Evolutionary conservation across 2,888 invertebrate genomes (phyloP), one percentile per base, ranked within the genome.

Genomic region (Xylota sylvarum): DNA sequence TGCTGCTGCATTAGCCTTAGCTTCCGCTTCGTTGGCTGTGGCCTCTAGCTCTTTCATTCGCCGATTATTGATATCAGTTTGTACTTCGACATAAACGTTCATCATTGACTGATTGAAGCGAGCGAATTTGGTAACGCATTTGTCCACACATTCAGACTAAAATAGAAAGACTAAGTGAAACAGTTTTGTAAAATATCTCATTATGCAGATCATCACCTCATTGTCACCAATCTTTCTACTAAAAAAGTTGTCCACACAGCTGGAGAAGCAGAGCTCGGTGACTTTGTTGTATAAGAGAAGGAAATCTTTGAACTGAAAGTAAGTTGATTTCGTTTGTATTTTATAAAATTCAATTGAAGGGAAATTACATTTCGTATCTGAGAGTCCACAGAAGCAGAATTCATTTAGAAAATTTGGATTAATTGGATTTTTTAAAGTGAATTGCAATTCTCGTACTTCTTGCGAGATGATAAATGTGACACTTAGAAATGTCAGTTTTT

Each of bases 221-320:
- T 90, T 88, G 3, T 88, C 83, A 17, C 86, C 90, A 50, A 92
- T 88, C 56, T 90, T 88, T 27, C 91, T 89, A 30, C 89, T 90
- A 74, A 90, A 91, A 14, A 93, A 90, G 58, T 90, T 91, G 69
- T 93, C 92, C 19, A 92, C 90, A 87, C 92, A 93, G 52, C 91
- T 90, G 40, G 88, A 89, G 40, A 93, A 93, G 73, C 92, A 93
- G 55, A 92, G 48, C 84, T 93, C 93, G 1, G 92, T 93, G 55
- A 93, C 91, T 91, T 90, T 91, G 89, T 93, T 93, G 90, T 93
- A 93, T 88, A 93, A 90, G 88, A 90, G 90, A 19, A 93, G 90
- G 87, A 92, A 93, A 88, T 93, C 92, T 88, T 91, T 92, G 7
- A 93, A 89, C 92, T 92, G 56, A 78, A 82, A 82, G 23, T 35